Evolutionary conservation across 2,888 invertebrate species (phyloP).

Genomic region (Anarsia innoxiella): DNA sequence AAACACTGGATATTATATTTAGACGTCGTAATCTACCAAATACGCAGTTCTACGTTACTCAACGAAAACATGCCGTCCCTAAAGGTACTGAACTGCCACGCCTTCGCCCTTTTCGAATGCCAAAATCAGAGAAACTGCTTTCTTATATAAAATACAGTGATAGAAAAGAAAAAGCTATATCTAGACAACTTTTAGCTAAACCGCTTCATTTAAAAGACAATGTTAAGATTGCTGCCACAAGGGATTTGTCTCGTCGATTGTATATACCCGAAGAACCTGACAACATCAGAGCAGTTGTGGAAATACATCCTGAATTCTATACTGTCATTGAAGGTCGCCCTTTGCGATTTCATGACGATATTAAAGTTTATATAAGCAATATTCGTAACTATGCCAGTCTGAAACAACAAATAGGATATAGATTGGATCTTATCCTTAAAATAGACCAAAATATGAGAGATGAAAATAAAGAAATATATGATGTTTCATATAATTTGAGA

Average conservation of each 20-base stretch:
- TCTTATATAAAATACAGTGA: conserved; percentile 67
- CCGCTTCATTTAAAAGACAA: conserved; percentile 59
- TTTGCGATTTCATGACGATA: conserved; percentile 73
- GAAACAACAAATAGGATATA: conserved; percentile 65
- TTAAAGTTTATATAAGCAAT: conserved; percentile 73
- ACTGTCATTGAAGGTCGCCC: conserved; percentile 77
- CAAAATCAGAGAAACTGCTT: conserved; percentile 57
- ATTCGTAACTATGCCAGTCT: conserved; percentile 66
- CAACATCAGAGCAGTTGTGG: conserved; percentile 74
- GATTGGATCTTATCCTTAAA: conserved; percentile 55
- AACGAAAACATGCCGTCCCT: conserved; percentile 55
- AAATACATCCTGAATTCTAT: conserved; percentile 80
- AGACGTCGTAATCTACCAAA: conserved; percentile 61
- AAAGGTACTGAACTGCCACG: no score
- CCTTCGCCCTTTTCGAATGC: conserved; percentile 53
- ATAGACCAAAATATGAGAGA: conserved; percentile 48
- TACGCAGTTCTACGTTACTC: conserved; percentile 64
- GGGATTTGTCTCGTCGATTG: conserved; percentile 73
- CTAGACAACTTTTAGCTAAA: conserved; percentile 37
- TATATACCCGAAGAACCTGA: conserved; percentile 73
- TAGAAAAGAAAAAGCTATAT: conserved; percentile 46
- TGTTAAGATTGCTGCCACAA: conserved; percentile 52
- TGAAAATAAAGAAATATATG: conserved; percentile 44
- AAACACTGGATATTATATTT: conserved; percentile 63
- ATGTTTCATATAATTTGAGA: conserved; percentile 43